Evolutionary conservation across 1,140 invertebrate species (phyloP).

Genomic region (Achatina immaculata): DNA sequence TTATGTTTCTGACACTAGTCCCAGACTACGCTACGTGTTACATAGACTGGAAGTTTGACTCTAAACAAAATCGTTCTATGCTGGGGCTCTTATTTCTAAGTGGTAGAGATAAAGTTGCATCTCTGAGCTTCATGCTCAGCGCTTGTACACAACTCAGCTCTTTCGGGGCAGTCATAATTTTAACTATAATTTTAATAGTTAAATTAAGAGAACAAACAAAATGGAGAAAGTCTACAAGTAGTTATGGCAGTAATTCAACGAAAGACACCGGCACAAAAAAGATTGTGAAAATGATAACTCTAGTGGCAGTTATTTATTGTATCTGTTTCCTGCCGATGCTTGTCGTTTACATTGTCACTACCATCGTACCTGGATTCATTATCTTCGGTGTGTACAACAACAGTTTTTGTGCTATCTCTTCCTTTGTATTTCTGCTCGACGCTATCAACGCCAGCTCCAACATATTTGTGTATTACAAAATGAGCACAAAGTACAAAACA

Average conservation of each 20-base stretch:
- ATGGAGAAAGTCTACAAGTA: conserved; percentile 8
- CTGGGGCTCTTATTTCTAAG: not conserved
- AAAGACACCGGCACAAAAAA: too few relatives aligned
- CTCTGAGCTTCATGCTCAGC: not conserved
- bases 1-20: not conserved
- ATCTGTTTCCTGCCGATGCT: too few relatives aligned
- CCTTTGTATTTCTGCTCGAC: not conserved
- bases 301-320: too few relatives aligned
- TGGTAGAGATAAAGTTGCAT: not conserved
- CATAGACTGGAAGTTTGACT: too few relatives aligned
- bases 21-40: not conserved
- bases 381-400: conserved; percentile 6
- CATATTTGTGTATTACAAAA: not conserved
- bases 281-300: too few relatives aligned
- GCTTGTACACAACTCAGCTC: not conserved
- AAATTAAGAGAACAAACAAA: not conserved
- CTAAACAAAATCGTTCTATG: not conserved
- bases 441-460: conserved; percentile 3
- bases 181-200: not conserved
- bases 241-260: too few relatives aligned
- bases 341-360: too few relatives aligned
- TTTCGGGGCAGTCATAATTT: not conserved
- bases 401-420: conserved; percentile 17
- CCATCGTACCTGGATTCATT: too few relatives aligned
- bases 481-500: conserved; percentile 8